Evolutionary conservation across 2,888 invertebrate species (phyloP), one percentile per base, ranked within the genome.

Genomic region (Caenorhabditis sp.): DNA sequence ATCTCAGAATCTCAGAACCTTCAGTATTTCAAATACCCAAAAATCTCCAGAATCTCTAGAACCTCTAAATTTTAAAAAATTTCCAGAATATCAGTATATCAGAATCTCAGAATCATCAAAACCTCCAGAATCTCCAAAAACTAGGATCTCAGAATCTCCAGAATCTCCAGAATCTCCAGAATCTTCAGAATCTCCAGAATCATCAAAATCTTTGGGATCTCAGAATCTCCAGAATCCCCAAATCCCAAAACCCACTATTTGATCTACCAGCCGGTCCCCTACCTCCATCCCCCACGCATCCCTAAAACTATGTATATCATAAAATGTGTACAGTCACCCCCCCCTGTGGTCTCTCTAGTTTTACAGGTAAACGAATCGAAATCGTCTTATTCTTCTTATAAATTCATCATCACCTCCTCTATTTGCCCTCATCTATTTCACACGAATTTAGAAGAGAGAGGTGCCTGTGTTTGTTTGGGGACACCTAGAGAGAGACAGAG

Each of bases 401-500:
- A 68, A 44, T 54, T 66, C 41, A 47, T 47, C 47, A 47, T 47
- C 47, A 47, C n/a, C 47, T 7, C 5, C n/a, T 31, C 64, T 81
- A 81, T 81, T 81, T 81, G 75, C 75, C 81, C 81, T 81, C 81
- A 81, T 81, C 81, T 75, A 82, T 82, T 82, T 82, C 82, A 82
- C 82, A 82, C 82, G 82, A 82, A 77, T 82, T 76, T 69, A 26
- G 49, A 49, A 49, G 49, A 47, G n/a, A n/a, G 47, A 56, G 54
- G 64, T 74, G 69, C 51, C 35, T 24, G 19, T 66, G 35, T 70
- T 70, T 82, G 76, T 82, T 82, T 82, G 81, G n/a, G n/a, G n/a
- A n/a, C 56, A n/a, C 61, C 47, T 73, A 49, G 19, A 14, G 16
- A 14, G n/a, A 14, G 14, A 47, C n/a, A n/a, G n/a, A n/a, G n/a